Evolutionary conservation across 2,113 vertebrate genomes (phyloP).

Genomic region (Daphoenositta chrysoptera): DNA sequence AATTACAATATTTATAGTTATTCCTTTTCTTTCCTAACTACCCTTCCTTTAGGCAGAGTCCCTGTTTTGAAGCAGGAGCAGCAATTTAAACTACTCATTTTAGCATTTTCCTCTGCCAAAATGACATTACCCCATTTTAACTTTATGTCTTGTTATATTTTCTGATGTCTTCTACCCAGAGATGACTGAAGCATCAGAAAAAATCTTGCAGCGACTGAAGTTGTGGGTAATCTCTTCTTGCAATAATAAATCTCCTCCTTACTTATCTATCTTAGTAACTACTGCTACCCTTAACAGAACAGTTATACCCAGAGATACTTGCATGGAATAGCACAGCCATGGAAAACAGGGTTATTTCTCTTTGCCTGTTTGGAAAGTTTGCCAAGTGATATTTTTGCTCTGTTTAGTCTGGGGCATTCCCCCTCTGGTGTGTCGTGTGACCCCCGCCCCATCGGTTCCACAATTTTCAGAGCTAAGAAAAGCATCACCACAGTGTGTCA

Average conservation of each 20-base stretch:
- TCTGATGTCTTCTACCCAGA: constrained; percentile 25
- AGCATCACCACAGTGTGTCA: background rate
- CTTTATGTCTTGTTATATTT: constrained; percentile 41
- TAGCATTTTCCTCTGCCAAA: constrained; percentile 32
- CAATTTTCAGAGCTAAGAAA: background rate
- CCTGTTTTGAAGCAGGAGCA: background rate
- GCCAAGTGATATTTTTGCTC: constrained; percentile 28
- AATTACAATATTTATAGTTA: constrained; percentile 62
- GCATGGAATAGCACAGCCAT: background rate
- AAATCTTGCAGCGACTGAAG: constrained; percentile 21
- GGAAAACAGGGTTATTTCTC: constrained; percentile 44
- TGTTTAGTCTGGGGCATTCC: background rate
- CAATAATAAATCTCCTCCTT: constrained; percentile 40
- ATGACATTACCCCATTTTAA: constrained; percentile 46
- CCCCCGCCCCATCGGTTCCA: background rate
- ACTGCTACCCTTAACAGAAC: background rate
- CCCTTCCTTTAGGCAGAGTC: constrained; percentile 53
- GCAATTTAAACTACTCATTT: constrained; percentile 17
- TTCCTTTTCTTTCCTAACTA: constrained; percentile 24
- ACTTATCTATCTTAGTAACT: constrained; percentile 17
- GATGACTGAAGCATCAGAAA: constrained; percentile 49
- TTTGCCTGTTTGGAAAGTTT: constrained; percentile 36
- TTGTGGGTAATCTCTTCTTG: background rate
- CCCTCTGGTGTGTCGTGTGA: background rate
- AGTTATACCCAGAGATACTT: background rate